phyloP scores from a whole-genome alignment of 2,888 invertebrate genomes.

The Netelia virgata region DNA sequence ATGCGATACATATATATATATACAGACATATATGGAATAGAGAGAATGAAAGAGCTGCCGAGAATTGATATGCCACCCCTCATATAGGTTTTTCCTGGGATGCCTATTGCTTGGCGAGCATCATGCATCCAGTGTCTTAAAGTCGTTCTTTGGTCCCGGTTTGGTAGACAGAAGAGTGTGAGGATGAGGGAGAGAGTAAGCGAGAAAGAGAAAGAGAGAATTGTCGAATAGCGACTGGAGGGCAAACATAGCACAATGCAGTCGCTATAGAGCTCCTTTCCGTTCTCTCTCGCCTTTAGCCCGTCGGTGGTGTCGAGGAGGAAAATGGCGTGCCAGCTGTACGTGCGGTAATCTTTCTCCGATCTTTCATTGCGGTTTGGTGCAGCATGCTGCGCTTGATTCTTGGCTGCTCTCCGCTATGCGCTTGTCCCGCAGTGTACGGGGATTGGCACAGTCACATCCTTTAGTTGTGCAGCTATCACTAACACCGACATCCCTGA shows the following conservation, averaged over 20 bases:
- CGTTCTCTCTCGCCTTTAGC: constrained; percentile 29
- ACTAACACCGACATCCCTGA: not conserved
- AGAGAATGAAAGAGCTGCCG: constrained; percentile 51
- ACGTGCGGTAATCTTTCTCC: constrained; percentile 80
- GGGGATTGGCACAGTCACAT: constrained; percentile 40
- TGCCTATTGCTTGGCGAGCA: constrained; percentile 36
- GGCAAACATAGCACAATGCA: constrained; percentile 66
- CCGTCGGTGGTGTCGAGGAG: constrained; percentile 55
- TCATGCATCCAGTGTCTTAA: constrained; percentile 64
- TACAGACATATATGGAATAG: constrained; percentile 19
- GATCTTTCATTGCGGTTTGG: constrained; percentile 78
- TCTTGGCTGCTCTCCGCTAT: constrained; percentile 42
- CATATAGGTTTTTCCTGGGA: constrained; percentile 39
- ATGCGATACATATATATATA: constrained; percentile 23
- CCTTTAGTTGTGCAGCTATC: constrained; percentile 44
- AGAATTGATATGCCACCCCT: constrained; percentile 52
- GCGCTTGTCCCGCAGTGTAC: constrained; percentile 32
- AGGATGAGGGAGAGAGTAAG: constrained; percentile 21
- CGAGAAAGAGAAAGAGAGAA: constrained; percentile 53
- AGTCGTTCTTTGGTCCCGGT: constrained; percentile 30
- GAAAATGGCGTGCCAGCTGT: constrained; percentile 73
- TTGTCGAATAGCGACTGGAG: constrained; percentile 47
- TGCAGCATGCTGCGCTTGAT: constrained; percentile 57
- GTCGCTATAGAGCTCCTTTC: constrained; percentile 64
- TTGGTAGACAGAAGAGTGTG: constrained; percentile 48